Evolutionary conservation across 2,888 invertebrate genomes (phyloP), one percentile per base, ranked within the genome.

Genomic region (Scotopteryx bipunctaria): DNA sequence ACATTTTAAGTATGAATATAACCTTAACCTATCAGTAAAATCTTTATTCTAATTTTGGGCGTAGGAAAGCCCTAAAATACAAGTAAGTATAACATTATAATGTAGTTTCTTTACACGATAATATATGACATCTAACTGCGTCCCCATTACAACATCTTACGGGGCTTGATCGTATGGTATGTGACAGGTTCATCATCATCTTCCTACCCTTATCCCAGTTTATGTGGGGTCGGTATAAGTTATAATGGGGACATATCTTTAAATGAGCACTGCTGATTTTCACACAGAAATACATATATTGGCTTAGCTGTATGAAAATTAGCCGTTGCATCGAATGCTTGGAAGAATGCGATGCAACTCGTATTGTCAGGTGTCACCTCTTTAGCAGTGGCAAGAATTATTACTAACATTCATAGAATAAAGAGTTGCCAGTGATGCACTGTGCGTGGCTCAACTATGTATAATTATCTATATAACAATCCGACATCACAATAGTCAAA

Each of bases 351-450:
- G 21, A 21, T 29, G 29, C 29, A 41, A 31, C 31, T 16, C 3
- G 19, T 41, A 41, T 40, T 40, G 40, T 41, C 29, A 29, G 2
- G 3, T 40, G 40, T 40, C 40, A 40, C 40, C 8, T 40, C 38
- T 8, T 29, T 29, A 17, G 40, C 40, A 40, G 40, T 29, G 27
- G 27, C 38, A 17, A 16, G 17, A n/a, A n/a, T n/a, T 23, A 23
- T 23, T 5, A 11, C 11, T 36, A 36, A 23, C 35, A 35, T 37
- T 23, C 3, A 23, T 14, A n/a, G 13, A 5, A 15, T 25, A 9
- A n/a, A n/a, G 1, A 3, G 2, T 25, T n/a, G 25, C n/a, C 9
- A 25, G 9, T 3, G 9, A n/a, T 8, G n/a, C 25, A 25, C 25
- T 25, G 25, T 25, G 25, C 25, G 8, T n/a, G 2, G n/a, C 25